These are phyloP conservation scores for Mechanitis mazaeus DNA, from an alignment of 2,888 invertebrate species.

Conservation along the genomic window DNA sequence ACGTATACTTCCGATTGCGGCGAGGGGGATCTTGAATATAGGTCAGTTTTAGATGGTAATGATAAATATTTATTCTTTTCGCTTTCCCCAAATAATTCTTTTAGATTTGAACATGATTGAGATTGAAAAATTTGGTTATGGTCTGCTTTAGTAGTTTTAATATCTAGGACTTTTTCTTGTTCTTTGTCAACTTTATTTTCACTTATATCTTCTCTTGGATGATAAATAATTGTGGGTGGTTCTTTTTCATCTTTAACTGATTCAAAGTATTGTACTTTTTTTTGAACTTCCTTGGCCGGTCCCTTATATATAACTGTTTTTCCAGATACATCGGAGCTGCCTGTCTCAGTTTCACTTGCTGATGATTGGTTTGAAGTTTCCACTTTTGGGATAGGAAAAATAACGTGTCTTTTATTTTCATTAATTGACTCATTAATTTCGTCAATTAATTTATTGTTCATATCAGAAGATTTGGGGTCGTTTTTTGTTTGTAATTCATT, in stretches of 20 bases:
- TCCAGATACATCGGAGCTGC: constrained; percentile 83
- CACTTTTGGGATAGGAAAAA: constrained; percentile 48
- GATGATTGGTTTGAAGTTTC: constrained; percentile 65
- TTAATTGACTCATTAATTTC: constrained; percentile 49
- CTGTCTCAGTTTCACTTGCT: constrained; percentile 82
- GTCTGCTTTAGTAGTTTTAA: constrained; percentile 40
- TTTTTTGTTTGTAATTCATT: constrained; percentile 1
- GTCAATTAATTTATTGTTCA: constrained; percentile 16
- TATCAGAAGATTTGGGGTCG: constrained; percentile 17
- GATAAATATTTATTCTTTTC: constrained; percentile 78
- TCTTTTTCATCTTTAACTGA: constrained; percentile 76
- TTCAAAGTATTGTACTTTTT: constrained; percentile 89
- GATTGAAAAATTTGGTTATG: constrained; percentile 69
- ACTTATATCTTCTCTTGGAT: constrained; percentile 71
- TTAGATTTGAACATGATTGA: constrained; percentile 84
- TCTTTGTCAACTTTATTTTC: constrained; percentile 47
- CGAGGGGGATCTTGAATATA: constrained; percentile 70
- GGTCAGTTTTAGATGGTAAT: constrained; percentile 64
- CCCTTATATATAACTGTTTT: constrained; percentile 81
- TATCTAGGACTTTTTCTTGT: constrained; percentile 29
- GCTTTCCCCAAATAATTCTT: constrained; percentile 88
- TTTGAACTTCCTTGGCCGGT: constrained; percentile 79
- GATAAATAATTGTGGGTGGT: constrained; percentile 67
- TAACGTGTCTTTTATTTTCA: constrained; percentile 60
- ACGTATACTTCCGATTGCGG: constrained; percentile 71